Evolutionary conservation across 2,888 invertebrate genomes (phyloP).

Genomic region (Slavum lentiscoides): DNA sequence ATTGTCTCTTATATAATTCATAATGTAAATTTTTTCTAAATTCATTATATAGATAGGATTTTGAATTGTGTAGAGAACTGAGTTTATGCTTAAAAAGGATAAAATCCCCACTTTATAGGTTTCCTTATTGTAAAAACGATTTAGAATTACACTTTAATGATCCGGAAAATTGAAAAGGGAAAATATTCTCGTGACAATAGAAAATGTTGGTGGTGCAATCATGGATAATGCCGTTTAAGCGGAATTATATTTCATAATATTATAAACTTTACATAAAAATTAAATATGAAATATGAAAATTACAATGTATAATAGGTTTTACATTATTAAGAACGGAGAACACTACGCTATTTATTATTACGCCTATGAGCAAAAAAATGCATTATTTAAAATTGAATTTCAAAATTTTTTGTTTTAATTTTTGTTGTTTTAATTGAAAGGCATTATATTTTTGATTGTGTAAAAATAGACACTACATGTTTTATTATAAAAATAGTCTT

Average conservation of each 20-base stretch:
- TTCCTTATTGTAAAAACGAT: conserved; percentile 12
- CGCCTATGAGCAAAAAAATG: neutral
- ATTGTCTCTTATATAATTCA: neutral
- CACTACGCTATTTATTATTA: neutral
- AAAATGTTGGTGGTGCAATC: neutral
- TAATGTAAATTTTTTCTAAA: neutral
- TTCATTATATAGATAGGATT: neutral
- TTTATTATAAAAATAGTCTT: too few species aligned
- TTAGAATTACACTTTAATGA: conserved; percentile 22
- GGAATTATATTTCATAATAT: neutral
- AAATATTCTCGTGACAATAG: neutral
- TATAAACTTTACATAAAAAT: conserved; percentile 7
- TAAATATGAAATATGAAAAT: neutral
- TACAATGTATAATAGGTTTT: neutral
- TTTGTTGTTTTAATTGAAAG: too few species aligned
- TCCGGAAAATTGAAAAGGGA: conserved; percentile 11
- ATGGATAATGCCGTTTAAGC: neutral
- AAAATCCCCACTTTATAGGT: neutral
- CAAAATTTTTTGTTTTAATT: too few species aligned
- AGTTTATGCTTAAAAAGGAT: neutral
- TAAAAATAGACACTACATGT: too few species aligned
- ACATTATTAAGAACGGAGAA: neutral
- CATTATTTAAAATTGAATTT: too few species aligned
- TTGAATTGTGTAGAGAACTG: neutral
- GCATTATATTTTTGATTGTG: too few species aligned